These are phyloP conservation scores for Acanthococcus lagerstroemiae DNA, from an alignment of 2,888 invertebrate species.

Conservation along the genomic window DNA sequence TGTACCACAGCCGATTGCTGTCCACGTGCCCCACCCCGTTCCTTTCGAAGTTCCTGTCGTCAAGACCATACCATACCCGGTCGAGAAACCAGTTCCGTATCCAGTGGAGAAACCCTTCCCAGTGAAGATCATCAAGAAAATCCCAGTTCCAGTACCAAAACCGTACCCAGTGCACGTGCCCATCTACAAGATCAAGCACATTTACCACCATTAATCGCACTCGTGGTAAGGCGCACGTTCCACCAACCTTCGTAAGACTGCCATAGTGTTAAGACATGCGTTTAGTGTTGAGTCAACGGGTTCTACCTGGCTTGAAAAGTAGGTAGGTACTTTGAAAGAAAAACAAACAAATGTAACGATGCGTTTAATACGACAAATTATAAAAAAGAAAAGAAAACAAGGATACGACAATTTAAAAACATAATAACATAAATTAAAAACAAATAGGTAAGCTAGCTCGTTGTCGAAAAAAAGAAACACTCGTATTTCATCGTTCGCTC, in stretches of 20 bases:
- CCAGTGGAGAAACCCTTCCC: constrained; percentile 42
- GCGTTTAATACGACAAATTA: too few relatives aligned
- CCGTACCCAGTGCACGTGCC: constrained; percentile 44
- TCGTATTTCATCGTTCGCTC: too few relatives aligned
- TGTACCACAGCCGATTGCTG: constrained; percentile 29
- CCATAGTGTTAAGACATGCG: constrained; percentile 12
- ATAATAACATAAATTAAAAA: too few relatives aligned
- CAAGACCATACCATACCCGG: constrained; percentile 19
- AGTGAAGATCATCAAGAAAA: constrained; percentile 50
- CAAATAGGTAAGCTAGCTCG: too few relatives aligned
- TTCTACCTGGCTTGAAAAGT: too few relatives aligned
- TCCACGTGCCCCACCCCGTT: constrained; percentile 37
- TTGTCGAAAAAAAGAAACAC: too few relatives aligned
- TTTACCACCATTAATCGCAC: constrained; percentile 25
- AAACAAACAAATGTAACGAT: too few relatives aligned
- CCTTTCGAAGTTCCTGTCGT: constrained; percentile 35
- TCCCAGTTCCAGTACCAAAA: constrained; percentile 53
- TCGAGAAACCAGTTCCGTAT: constrained; percentile 33
- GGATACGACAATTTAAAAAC: too few relatives aligned
- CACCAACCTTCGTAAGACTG: constrained; percentile 13
- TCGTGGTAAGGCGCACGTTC: not conserved
- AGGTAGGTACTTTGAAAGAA: too few relatives aligned
- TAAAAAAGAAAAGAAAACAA: too few relatives aligned
- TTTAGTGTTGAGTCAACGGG: too few relatives aligned
- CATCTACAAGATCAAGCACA: constrained; percentile 32